Conservation (phyloP, 2,888 invertebrate species). For the Onthophagus sagittarius region DNA sequence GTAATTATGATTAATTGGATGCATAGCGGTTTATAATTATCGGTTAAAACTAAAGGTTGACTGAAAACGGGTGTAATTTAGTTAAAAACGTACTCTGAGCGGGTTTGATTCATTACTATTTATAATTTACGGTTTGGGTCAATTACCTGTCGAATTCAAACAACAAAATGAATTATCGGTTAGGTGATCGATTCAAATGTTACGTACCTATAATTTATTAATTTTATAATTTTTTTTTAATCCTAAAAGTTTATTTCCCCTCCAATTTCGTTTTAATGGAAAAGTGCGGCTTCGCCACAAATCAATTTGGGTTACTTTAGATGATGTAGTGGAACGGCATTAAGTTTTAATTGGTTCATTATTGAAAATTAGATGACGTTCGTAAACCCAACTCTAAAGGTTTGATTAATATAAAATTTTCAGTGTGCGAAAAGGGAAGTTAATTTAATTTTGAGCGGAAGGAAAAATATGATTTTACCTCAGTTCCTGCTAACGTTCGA, state of each 20-base stretch:
- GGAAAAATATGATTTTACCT: conserved; percentile 34
- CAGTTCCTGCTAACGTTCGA: conserved; percentile 52
- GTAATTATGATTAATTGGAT: background rate
- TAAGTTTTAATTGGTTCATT: background rate
- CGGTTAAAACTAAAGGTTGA: background rate
- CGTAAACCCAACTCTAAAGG: background rate
- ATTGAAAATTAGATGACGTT: background rate
- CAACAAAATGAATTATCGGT: background rate
- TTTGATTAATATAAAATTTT: background rate
- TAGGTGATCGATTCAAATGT: background rate
- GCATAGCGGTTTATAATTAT: background rate
- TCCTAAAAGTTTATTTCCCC: background rate
- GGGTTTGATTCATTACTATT: background rate
- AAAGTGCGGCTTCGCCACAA: background rate
- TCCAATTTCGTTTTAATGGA: background rate
- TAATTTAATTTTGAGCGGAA: background rate
- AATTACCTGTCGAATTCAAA: background rate
- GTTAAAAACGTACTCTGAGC: background rate
- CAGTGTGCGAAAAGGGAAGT: background rate
- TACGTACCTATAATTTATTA: too few species aligned
- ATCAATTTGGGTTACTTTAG: background rate
- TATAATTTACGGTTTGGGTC: background rate
- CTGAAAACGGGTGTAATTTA: background rate
- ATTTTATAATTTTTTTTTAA: too few species aligned
- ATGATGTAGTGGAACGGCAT: background rate